Evolutionary conservation across 2,797 vertebrate genomes (phyloP).

Genomic region (Oryzias sinensis): DNA sequence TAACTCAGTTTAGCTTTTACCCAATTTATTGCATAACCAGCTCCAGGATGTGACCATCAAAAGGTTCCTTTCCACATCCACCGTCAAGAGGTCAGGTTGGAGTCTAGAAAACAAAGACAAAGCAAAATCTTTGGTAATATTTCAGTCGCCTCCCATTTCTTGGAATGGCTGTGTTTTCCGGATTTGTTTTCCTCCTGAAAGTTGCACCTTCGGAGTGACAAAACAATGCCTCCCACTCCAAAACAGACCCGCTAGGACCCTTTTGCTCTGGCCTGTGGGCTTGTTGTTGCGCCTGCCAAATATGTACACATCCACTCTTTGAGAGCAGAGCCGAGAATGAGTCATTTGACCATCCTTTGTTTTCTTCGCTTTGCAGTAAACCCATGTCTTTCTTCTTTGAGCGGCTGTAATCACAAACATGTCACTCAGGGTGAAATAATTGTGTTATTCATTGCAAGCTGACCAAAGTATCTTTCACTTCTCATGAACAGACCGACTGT

Average conservation of each 20-base stretch:
- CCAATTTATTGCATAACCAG: slow-evolving; percentile 18
- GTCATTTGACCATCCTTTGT: slow-evolving; percentile 47
- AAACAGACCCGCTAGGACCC: slow-evolving; percentile 54
- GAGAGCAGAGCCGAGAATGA: slow-evolving; percentile 45
- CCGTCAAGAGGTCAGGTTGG: slow-evolving; percentile 37
- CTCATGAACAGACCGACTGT: slow-evolving; percentile 42
- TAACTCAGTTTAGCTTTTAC: background rate
- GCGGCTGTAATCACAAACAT: slow-evolving; percentile 52
- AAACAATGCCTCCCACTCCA: slow-evolving; percentile 67
- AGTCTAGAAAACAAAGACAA: slow-evolving; percentile 57
- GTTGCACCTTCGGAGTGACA: slow-evolving; percentile 61
- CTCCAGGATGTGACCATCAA: slow-evolving; percentile 5
- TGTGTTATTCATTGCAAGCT: slow-evolving; percentile 58
- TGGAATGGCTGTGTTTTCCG: slow-evolving; percentile 23
- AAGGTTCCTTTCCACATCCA: slow-evolving; percentile 10
- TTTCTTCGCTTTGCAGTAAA: slow-evolving; percentile 36
- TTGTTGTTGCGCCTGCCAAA: slow-evolving; percentile 53
- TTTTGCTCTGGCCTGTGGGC: slow-evolving; percentile 52
- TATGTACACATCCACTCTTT: slow-evolving; percentile 48
- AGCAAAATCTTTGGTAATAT: slow-evolving; percentile 35
- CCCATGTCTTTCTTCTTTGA: slow-evolving; percentile 37
- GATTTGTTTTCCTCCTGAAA: slow-evolving; percentile 54
- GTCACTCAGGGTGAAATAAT: slow-evolving; percentile 51
- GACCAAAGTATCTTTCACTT: slow-evolving; percentile 53
- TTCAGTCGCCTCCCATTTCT: slow-evolving; percentile 23